Conservation (phyloP, 2,797 vertebrate species). For the Selene dorsalis region DNA sequence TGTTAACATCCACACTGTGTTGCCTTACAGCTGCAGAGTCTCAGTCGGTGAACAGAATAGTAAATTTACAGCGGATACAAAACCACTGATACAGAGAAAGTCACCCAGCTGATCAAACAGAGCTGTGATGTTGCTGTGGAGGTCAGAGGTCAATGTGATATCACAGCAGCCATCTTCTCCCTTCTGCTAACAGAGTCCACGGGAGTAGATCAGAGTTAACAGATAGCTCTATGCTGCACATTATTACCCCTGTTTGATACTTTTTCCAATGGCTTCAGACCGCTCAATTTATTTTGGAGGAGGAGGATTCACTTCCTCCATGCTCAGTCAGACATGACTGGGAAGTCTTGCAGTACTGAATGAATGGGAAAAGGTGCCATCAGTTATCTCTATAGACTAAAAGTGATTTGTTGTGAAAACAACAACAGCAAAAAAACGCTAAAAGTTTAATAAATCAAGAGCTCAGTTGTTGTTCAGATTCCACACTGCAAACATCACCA, state of each 20-base stretch:
- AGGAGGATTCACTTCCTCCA: conserved; percentile 11
- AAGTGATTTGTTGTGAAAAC: conserved; percentile 22
- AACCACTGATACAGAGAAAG: conserved; percentile 3
- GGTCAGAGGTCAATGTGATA: neutral
- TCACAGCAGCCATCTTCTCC: neutral
- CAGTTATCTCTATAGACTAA: conserved; percentile 36
- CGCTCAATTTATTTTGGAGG: conserved; percentile 24
- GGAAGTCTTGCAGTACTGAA: neutral
- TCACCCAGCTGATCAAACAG: neutral
- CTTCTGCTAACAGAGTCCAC: neutral
- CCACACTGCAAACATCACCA: conserved; percentile 39
- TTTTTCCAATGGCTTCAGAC: conserved; percentile 20
- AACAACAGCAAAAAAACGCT: neutral
- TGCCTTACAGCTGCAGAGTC: neutral
- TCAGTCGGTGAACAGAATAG: neutral
- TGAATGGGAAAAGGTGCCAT: conserved; percentile 13
- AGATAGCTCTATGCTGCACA: neutral
- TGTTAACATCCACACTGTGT: conserved; percentile 17
- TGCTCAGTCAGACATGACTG: conserved; percentile 7
- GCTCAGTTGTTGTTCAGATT: conserved; percentile 19
- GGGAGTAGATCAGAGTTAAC: neutral
- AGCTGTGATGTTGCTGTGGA: neutral
- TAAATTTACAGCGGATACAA: neutral
- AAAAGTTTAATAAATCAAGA: conserved; percentile 43
- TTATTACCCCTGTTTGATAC: conserved; percentile 7